Conservation (phyloP, 92 coral and sea anemone genomes). For the Scolanthus callimorphus region DNA sequence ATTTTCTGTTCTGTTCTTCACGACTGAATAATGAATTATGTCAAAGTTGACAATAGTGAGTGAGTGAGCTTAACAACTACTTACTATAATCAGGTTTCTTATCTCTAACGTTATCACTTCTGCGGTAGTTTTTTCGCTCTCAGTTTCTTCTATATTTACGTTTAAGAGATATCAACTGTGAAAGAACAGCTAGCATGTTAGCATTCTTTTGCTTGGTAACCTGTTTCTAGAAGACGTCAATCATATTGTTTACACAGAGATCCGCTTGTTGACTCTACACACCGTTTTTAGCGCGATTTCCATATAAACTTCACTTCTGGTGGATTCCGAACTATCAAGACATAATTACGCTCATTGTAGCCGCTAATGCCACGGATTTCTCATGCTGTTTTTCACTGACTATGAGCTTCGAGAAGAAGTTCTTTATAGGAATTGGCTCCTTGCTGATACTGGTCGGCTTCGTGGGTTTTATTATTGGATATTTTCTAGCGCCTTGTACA, state of each 20-base stretch:
- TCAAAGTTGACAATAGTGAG: no score
- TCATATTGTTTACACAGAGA: not conserved
- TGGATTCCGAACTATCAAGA: not conserved
- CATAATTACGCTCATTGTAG: no score
- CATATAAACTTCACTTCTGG: not conserved
- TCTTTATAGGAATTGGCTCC: constrained; percentile 18
- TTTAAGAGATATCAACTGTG: no score
- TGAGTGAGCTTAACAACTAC: no score
- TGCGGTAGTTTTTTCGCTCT: no score
- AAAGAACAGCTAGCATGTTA: no score
- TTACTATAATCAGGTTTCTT: no score
- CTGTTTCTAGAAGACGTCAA: not conserved
- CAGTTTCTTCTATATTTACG: no score
- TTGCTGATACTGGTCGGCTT: constrained; percentile 21
- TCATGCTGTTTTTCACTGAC: constrained; percentile 1
- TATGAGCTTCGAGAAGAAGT: constrained; percentile 48
- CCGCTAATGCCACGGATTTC: constrained; percentile 8
- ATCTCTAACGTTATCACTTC: no score
- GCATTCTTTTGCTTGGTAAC: no score
- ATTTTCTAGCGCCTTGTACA: constrained; percentile 8
- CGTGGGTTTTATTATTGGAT: constrained; percentile 38
- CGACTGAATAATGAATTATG: no score
- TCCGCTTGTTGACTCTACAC: not conserved
- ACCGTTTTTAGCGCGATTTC: not conserved
- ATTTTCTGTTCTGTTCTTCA: no score